Percentiles rank a stretch among this genome's conserved stretches.
Conservation (phyloP, 2,888 invertebrate genomes). For the Drosophila trichaetosa region DNA sequence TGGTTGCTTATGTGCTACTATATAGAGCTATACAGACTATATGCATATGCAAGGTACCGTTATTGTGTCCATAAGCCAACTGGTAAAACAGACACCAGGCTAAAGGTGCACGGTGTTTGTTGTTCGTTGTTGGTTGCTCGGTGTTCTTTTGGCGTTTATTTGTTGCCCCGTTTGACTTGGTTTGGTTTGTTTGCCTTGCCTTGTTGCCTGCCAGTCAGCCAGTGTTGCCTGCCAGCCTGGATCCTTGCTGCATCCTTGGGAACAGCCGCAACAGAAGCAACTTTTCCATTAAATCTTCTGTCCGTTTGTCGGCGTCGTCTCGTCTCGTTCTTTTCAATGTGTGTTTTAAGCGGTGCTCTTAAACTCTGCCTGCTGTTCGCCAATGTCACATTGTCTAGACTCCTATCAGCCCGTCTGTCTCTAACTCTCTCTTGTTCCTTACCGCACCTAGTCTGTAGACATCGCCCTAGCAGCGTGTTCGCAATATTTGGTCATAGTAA, state of each 20-base stretch:
- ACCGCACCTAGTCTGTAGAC: slow-evolving; percentile 25
- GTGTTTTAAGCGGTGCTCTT: slow-evolving; percentile 44
- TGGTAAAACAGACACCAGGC: slow-evolving; percentile 45
- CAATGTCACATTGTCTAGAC: slow-evolving; percentile 77
- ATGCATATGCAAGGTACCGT: slow-evolving; percentile 63
- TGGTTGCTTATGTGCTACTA: slow-evolving; percentile 59
- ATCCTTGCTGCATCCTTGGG: slow-evolving; percentile 40
- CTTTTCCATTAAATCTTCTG: slow-evolving; percentile 78
- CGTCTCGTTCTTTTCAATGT: slow-evolving; percentile 12
- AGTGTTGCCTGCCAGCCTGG: slow-evolving; percentile 14
- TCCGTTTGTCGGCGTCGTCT: slow-evolving; percentile 37
- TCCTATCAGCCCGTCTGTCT: slow-evolving; percentile 29
- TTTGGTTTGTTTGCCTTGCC: slow-evolving; percentile 51
- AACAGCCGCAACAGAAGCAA: slow-evolving; percentile 54
- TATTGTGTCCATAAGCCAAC: slow-evolving; percentile 60
- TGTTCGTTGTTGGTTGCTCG: slow-evolving; percentile 38
- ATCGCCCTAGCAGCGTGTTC: slow-evolving; percentile 53
- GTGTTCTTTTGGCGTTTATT: slow-evolving; percentile 71
- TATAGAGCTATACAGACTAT: slow-evolving; percentile 19
- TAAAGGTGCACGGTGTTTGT: slow-evolving; percentile 55
- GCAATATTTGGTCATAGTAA: slow-evolving; percentile 64
- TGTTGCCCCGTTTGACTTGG: slow-evolving; percentile 62
- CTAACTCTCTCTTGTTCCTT: neutral
- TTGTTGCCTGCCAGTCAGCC: slow-evolving; percentile 32
- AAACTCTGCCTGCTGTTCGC: slow-evolving; percentile 43